Evolutionary conservation across 2,113 vertebrate species (phyloP).

Genomic region (Grallaria varia): DNA sequence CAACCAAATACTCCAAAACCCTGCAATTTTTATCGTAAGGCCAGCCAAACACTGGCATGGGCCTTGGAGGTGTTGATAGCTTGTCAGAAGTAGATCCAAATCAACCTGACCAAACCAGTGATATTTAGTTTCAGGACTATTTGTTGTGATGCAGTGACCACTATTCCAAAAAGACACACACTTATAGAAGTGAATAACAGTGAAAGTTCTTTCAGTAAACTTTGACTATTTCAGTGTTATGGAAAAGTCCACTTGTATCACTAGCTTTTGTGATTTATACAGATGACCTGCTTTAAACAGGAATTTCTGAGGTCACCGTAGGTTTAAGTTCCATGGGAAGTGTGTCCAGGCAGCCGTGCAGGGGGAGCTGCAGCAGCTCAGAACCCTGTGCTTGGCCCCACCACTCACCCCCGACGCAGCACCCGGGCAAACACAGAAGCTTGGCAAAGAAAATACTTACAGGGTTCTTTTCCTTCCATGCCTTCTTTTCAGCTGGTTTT

Average conservation of each 20-base stretch:
- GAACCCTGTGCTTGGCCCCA: not conserved
- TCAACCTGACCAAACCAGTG: not conserved
- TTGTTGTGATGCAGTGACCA: not conserved
- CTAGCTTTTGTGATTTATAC: not conserved
- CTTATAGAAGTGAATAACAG: not conserved
- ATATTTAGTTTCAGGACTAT: not conserved
- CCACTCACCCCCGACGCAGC: not conserved
- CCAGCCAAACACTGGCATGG: not conserved
- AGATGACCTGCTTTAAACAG: not conserved
- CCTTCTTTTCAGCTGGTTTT: not conserved
- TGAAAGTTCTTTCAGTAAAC: not conserved
- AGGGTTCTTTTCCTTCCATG: not conserved
- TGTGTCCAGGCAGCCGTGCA: fast-evolving
- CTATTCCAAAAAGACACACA: not conserved
- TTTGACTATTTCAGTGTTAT: not conserved
- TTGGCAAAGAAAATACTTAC: not conserved
- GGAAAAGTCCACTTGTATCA: not conserved
- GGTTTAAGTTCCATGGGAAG: too few species aligned
- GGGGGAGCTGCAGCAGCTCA: not conserved
- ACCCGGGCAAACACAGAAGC: not conserved
- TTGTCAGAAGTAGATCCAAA: not conserved
- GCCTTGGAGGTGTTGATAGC: not conserved
- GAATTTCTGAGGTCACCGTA: not conserved
- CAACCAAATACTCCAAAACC: not conserved
- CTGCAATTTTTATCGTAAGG: not conserved